These are phyloP conservation scores for Actenoides lindsayi DNA, from an alignment of 2,113 vertebrate genomes.

Conservation along the genomic window DNA sequence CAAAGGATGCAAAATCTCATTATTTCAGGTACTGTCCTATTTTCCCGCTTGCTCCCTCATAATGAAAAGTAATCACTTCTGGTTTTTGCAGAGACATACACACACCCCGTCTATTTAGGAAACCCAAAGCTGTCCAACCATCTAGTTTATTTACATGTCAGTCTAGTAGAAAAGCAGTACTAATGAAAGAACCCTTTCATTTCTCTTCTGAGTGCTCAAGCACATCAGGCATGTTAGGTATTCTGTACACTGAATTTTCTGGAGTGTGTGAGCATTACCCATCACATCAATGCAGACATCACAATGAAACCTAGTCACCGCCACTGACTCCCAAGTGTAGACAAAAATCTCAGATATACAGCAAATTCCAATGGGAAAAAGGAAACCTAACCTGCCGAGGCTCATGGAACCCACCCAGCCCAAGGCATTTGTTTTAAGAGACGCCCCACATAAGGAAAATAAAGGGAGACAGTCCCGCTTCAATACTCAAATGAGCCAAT, in stretches of 20 bases:
- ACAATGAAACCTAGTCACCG: not conserved
- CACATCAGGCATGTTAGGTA: not conserved
- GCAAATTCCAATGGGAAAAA: not conserved
- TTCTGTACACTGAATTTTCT: not conserved
- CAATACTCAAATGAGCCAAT: not conserved
- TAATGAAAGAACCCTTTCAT: not conserved
- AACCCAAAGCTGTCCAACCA: not conserved
- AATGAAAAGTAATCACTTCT: not conserved
- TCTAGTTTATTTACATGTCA: not conserved
- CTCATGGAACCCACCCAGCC: not conserved
- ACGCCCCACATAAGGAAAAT: not conserved
- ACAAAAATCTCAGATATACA: not conserved
- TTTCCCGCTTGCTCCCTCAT: not conserved
- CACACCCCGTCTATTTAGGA: not conserved
- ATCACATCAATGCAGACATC: not conserved
- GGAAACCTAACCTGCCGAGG: not conserved
- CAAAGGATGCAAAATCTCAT: not conserved
- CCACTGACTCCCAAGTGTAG: not conserved
- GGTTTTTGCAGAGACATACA: not conserved
- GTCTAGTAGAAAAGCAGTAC: not conserved
- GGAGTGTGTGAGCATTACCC: not conserved
- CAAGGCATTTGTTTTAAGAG: not conserved
- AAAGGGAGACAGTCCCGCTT: not conserved
- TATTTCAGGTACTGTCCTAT: not conserved
- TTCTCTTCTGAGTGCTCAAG: not conserved